Evolutionary conservation across 2,888 invertebrate genomes (phyloP).

Genomic region (Habrosyne pyritoides): DNA sequence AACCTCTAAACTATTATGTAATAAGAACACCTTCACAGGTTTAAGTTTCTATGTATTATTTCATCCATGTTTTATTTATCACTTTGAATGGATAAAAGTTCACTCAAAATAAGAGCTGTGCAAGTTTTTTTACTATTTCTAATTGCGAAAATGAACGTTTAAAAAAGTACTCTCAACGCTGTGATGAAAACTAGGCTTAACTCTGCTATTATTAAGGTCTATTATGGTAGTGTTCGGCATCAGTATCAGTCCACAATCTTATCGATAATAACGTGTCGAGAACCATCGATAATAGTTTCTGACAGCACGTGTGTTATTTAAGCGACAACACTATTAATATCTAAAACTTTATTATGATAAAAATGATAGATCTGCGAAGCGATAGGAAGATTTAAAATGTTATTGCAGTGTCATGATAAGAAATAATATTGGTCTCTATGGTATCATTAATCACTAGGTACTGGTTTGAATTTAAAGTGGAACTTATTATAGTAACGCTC

Average conservation of each 20-base stretch:
- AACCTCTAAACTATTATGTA: too few relatives aligned
- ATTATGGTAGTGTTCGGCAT: neutral
- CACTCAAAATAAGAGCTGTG: too few relatives aligned
- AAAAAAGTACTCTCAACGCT: conserved; percentile 6
- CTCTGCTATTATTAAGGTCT: neutral
- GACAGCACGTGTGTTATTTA: conserved; percentile 3
- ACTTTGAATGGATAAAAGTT: too few relatives aligned
- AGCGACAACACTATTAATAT: neutral
- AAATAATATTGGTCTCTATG: too few relatives aligned
- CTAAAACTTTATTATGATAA: conserved; percentile 24
- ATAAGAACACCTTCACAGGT: too few relatives aligned
- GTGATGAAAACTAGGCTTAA: neutral
- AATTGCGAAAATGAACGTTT: conserved; percentile 9
- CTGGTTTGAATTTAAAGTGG: too few relatives aligned
- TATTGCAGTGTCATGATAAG: neutral
- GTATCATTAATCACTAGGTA: too few relatives aligned
- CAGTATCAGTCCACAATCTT: conserved; percentile 7
- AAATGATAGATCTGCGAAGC: conserved; percentile 32
- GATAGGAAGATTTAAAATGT: conserved; percentile 17
- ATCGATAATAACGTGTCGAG: conserved; percentile 11
- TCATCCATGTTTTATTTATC: too few relatives aligned
- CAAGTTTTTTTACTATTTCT: conserved; percentile 10
- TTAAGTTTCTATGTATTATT: too few relatives aligned
- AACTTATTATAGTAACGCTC: too few relatives aligned
- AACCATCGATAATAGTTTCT: neutral